Base-by-base conservation (phyloP, 2,888 invertebrate species). In the Mellilla xanthometata region DNA sequence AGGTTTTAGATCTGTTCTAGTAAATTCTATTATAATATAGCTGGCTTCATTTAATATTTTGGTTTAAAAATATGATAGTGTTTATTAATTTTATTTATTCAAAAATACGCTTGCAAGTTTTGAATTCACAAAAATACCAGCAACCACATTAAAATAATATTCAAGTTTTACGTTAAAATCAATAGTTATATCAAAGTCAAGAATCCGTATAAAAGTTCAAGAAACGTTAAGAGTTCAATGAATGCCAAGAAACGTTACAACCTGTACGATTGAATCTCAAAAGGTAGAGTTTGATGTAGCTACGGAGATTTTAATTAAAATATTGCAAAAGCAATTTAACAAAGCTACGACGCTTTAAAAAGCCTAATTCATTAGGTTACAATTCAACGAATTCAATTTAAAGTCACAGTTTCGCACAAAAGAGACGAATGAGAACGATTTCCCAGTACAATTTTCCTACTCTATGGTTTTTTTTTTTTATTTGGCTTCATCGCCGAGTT, bases 231-330 rank as follows among this genome's bases (percentile, higher is more conserved):
- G n/a, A n/a, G n/a, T n/a, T n/a, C n/a, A n/a, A n/a, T n/a, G n/a
- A n/a, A n/a, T n/a, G n/a, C n/a, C 9, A 12, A 26, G 8, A 24
- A 15, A 3, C 11, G 28, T n/a, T n/a, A n/a, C n/a, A n/a, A 36
- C 27, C 7, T 11, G 13, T 8, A 10, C 29, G 34, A 43, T 39
- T 42, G 33, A 42, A 46, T 46, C 46, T 42, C 46, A 46, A 40
- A 36, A 41, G 35, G 48, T 24, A 22, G 12, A 7, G 24, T 12
- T 40, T 33, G 12, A 31, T 10, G 24, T 33, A 23, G 23, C 24
- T 22, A 13, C n/a, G n/a, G 9, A 9, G 10, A 19, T 28, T 40
- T 40, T 40, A 40, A 40, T 32, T 40, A 31, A 22, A 26, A 32
- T 23, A 29, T 30, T 30, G 22, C 12, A 11, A 11, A 35, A 12